Evolutionary conservation across 2,113 vertebrate species (phyloP).

Genomic region (Neomonachus schauinslandi): DNA sequence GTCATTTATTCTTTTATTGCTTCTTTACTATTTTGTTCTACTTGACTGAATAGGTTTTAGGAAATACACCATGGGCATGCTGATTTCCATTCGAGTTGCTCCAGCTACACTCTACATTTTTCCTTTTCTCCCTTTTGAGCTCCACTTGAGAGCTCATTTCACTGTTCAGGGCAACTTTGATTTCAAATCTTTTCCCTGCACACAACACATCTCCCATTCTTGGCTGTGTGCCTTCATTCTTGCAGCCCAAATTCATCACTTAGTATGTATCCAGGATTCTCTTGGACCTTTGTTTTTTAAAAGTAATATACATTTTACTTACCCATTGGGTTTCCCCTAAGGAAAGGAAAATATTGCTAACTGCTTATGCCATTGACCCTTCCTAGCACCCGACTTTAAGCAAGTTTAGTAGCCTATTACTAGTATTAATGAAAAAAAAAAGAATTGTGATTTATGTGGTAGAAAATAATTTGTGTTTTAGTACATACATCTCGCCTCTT

Average conservation of each 20-base stretch:
- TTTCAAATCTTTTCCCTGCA: conserved; percentile 63
- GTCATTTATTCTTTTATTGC: conserved; percentile 62
- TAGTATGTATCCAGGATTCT: neutral
- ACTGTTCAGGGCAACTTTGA: conserved; percentile 32
- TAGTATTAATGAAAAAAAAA: neutral
- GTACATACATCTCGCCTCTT: neutral
- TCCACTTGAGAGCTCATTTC: neutral
- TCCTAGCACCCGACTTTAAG: neutral
- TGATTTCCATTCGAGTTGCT: conserved; percentile 18
- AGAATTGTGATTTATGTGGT: neutral
- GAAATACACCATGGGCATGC: neutral
- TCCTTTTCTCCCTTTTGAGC: neutral
- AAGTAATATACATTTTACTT: conserved; percentile 1
- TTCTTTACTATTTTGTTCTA: conserved; percentile 62
- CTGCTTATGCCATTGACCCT: neutral
- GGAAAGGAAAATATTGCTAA: neutral
- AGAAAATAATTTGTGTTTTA: neutral
- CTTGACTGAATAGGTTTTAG: conserved; percentile 59
- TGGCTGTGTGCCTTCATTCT: conserved; percentile 14
- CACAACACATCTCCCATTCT: neutral
- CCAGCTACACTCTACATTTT: neutral
- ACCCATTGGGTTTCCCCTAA: neutral
- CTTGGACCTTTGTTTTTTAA: conserved; percentile 6
- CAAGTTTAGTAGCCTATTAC: neutral
- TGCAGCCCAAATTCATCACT: neutral